Conservation (phyloP, 1,140 invertebrate species). For the Armadillidium nasatum region DNA sequence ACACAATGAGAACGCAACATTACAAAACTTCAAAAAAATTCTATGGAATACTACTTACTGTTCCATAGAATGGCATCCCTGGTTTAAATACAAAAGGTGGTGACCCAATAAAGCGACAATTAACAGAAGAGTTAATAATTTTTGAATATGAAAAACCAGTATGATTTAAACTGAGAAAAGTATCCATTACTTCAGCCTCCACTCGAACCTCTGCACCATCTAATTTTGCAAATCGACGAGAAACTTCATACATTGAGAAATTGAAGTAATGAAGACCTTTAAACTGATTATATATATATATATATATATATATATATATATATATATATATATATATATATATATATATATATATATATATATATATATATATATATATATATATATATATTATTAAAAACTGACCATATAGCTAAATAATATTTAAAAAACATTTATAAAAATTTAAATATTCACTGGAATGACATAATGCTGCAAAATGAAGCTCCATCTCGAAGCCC, state of each 20-base stretch:
- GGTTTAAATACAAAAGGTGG: constrained; percentile 57
- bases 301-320: too few species aligned
- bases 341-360: too few species aligned
- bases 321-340: too few species aligned
- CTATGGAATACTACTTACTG: constrained; percentile 49
- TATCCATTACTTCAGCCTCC: constrained; percentile 27
- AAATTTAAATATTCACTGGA: too few species aligned
- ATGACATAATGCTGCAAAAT: constrained; percentile 17
- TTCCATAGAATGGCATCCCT: constrained; percentile 52
- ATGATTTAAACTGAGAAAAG: constrained; percentile 38
- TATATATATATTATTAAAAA: background rate
- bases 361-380: constrained; percentile 9
- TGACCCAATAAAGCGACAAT: constrained; percentile 55
- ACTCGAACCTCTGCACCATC: constrained; percentile 16
- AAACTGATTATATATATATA: constrained; percentile 2
- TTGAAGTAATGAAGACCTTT: background rate
- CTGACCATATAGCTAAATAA: too few species aligned
- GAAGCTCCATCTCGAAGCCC: constrained; percentile 22
- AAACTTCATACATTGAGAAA: background rate
- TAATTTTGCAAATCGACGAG: background rate
- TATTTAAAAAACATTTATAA: too few species aligned
- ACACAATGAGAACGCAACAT: too few species aligned
- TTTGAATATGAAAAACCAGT: constrained; percentile 53
- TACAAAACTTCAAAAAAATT: too few species aligned
- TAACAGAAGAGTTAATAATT: constrained; percentile 52